These are phyloP conservation scores for Oreochromis spilurus DNA, from an alignment of 2,113 vertebrate genomes.

Conservation along the genomic window DNA sequence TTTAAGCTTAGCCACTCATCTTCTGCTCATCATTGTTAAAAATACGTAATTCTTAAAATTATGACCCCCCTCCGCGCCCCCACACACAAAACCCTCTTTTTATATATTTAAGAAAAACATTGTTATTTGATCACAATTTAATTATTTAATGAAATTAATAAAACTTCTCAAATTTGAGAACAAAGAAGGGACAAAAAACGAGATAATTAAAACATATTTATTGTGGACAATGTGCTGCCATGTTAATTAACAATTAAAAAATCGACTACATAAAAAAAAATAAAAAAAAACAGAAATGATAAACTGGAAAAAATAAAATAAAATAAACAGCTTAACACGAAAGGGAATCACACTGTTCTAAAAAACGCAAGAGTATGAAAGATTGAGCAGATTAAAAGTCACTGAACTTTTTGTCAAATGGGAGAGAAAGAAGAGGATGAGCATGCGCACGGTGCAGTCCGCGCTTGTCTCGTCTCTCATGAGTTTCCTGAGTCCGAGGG, in stretches of 20 bases:
- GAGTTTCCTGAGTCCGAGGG: slow-evolving; percentile 9
- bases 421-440: not conserved
- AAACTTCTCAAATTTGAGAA: not conserved
- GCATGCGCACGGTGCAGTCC: not conserved
- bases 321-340: not conserved
- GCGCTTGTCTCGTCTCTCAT: not conserved
- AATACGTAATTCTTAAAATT: not conserved
- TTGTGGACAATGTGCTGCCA: not conserved
- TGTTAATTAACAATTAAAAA: not conserved
- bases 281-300: not conserved
- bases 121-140: not conserved
- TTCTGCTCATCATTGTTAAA: not conserved
- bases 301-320: not conserved
- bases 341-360: not conserved
- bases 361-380: not conserved
- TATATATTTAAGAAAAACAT: not conserved
- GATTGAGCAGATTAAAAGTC: not conserved
- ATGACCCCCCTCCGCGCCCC: not conserved
- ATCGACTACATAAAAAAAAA: not conserved
- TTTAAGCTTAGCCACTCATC: not conserved
- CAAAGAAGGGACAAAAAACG: not conserved
- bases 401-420: not conserved
- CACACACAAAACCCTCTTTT: not conserved
- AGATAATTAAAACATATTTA: not conserved
- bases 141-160: not conserved